Percentiles rank a stretch among this genome's conserved stretches.
These are phyloP conservation scores for Platanista minor DNA, from an alignment of 2,113 vertebrate genomes.

Conservation along the genomic window DNA sequence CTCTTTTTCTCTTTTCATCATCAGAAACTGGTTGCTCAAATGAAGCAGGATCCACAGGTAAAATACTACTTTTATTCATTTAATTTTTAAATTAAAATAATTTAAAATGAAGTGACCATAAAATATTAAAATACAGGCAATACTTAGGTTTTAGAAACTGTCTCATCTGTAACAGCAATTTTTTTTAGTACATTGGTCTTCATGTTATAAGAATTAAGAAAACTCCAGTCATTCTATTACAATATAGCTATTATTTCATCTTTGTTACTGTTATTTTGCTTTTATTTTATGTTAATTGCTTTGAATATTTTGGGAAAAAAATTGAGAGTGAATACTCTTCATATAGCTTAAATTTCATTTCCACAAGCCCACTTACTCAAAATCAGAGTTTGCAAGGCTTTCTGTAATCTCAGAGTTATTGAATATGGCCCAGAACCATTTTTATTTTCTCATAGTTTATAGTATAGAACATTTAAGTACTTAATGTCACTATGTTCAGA, in stretches of 20 bases:
- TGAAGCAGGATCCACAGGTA: constrained; percentile 99
- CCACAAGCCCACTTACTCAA: background rate
- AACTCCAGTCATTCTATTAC: background rate
- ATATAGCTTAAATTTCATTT: constrained; percentile 40
- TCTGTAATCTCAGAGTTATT: background rate
- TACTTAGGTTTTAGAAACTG: constrained; percentile 23
- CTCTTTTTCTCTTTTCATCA: constrained; percentile 70
- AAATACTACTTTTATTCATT: constrained; percentile 61
- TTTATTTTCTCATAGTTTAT: constrained; percentile 15
- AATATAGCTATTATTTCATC: constrained; percentile 13
- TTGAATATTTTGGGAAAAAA: constrained; percentile 1
- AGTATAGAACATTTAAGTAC: constrained; percentile 12
- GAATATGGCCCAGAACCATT: background rate
- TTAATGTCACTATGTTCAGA: background rate
- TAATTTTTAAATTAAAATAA: constrained; percentile 54
- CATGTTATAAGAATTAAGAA: constrained; percentile 36
- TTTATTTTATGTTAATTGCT: constrained; percentile 52
- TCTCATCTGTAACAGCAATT: background rate
- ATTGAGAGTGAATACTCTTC: background rate
- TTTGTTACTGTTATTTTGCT: constrained; percentile 39
- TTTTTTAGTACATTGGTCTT: background rate
- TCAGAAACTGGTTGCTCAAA: constrained; percentile 98
- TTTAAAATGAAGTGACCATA: constrained; percentile 48
- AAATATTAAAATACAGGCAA: constrained; percentile 12
- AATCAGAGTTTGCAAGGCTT: constrained; percentile 28